Percentiles rank a stretch among this genome's conserved stretches.
These are phyloP conservation scores for Archegozetes longisetosus DNA, from an alignment of 1,140 invertebrate genomes.

Conservation along the genomic window DNA sequence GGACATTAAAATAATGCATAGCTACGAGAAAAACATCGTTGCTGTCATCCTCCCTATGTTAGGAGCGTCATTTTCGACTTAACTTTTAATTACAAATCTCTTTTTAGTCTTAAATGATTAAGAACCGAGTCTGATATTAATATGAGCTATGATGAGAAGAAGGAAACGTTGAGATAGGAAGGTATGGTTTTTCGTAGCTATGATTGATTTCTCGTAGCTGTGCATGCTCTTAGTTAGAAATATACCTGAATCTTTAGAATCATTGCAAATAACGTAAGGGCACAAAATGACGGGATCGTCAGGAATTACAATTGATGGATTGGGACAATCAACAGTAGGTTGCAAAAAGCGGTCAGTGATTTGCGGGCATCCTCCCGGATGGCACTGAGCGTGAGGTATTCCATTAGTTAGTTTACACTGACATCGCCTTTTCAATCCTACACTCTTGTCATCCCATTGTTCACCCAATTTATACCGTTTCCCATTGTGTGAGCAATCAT, in stretches of 20 bases:
- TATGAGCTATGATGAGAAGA: too few relatives aligned
- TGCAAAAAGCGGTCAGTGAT: slow-evolving; percentile 20
- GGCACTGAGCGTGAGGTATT: slow-evolving; percentile 20
- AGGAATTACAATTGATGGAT: slow-evolving; percentile 20
- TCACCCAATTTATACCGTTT: slow-evolving; percentile 19
- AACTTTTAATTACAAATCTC: too few relatives aligned
- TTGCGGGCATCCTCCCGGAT: slow-evolving; percentile 19
- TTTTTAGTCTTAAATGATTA: too few relatives aligned
- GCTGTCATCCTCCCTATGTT: too few relatives aligned
- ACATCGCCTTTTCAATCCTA: slow-evolving; percentile 11
- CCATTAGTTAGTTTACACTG: slow-evolving; percentile 17
- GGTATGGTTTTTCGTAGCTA: not conserved
- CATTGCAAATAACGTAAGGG: slow-evolving; percentile 25
- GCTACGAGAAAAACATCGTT: too few relatives aligned
- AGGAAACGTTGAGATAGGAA: too few relatives aligned
- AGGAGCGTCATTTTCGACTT: too few relatives aligned
- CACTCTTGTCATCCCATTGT: slow-evolving; percentile 20
- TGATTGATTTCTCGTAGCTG: not conserved
- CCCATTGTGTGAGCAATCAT: slow-evolving; percentile 19
- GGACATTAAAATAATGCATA: too few relatives aligned
- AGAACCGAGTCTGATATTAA: too few relatives aligned
- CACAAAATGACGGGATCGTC: slow-evolving; percentile 22
- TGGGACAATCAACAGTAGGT: slow-evolving; percentile 21
- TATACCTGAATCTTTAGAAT: slow-evolving; percentile 20
- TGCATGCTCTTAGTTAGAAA: not conserved